These are phyloP conservation scores for Hyperoodon ampullatus DNA, from an alignment of 2,113 vertebrate genomes.

Conservation along the genomic window DNA sequence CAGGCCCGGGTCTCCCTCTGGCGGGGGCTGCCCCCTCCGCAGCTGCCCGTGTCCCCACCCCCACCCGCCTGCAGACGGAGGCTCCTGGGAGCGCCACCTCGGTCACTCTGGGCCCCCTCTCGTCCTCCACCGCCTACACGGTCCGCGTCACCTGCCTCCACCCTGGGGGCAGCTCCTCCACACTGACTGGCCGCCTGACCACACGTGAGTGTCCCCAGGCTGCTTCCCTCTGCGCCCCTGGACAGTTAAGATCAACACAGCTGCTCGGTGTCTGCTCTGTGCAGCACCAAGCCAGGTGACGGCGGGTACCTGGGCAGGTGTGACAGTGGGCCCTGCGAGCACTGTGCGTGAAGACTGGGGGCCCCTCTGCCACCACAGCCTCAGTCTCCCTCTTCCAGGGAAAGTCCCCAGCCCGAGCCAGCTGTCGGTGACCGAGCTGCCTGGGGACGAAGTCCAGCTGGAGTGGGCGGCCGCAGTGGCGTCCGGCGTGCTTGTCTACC, in stretches of 20 bases:
- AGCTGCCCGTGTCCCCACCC: neutral
- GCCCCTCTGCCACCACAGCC: neutral
- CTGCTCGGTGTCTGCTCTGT: slow-evolving; percentile 65
- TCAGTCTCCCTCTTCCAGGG: slow-evolving; percentile 81
- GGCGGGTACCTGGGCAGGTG: neutral
- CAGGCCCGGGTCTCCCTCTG: neutral
- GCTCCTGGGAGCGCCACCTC: slow-evolving; percentile 87
- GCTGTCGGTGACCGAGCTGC: slow-evolving; percentile 90
- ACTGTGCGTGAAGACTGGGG: neutral
- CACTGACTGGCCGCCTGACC: slow-evolving; percentile 89
- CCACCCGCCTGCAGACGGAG: slow-evolving; percentile 84
- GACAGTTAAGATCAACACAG: neutral
- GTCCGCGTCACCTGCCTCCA: slow-evolving; percentile 88
- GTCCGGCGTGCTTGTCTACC: slow-evolving; percentile 91
- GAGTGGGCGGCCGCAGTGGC: slow-evolving; percentile 90
- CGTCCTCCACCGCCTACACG: slow-evolving; percentile 92
- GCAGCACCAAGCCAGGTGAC: neutral
- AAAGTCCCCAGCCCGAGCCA: slow-evolving; percentile 91
- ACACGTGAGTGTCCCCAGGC: slow-evolving; percentile 88
- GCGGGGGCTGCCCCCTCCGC: neutral
- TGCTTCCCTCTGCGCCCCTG: neutral
- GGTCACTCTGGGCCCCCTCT: slow-evolving; percentile 88
- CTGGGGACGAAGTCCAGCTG: slow-evolving; percentile 87
- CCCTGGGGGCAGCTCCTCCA: slow-evolving; percentile 88
- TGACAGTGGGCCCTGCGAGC: rapidly evolving